A percentile compares a stretch with the other conserved stretches of the same genome.
Evolutionary conservation across 2,113 vertebrate species (phyloP).

Genomic region (Ptychochromis oligacanthus): DNA sequence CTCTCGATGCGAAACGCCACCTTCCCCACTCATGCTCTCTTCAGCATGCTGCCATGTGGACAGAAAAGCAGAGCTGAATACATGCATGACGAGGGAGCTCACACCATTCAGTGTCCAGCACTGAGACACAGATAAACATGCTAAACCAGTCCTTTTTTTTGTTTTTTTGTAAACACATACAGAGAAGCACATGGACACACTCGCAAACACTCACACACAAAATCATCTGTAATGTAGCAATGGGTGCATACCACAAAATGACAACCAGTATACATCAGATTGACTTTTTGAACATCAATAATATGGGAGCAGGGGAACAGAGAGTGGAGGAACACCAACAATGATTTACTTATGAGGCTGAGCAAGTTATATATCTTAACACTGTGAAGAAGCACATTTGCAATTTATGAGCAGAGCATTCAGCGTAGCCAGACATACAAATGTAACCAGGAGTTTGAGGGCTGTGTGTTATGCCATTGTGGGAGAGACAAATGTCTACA

Average conservation of each 20-base stretch:
- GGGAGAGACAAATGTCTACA: slow-evolving; percentile 4
- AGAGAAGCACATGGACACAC: not conserved
- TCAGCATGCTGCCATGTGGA: slow-evolving; percentile 34
- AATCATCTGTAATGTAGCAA: slow-evolving; percentile 19
- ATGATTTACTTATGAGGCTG: slow-evolving; percentile 46
- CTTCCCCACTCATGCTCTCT: not conserved
- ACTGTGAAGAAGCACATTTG: slow-evolving; percentile 31
- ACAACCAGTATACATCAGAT: not conserved
- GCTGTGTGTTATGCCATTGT: not conserved
- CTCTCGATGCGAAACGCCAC: slow-evolving; percentile 35
- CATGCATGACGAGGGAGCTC: not conserved
- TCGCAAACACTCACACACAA: not conserved
- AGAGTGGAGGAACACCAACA: not conserved
- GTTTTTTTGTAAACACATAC: no score
- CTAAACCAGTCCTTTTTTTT: slow-evolving; percentile 9
- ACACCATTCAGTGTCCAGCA: not conserved
- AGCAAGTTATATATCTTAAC: slow-evolving; percentile 34
- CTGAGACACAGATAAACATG: not conserved
- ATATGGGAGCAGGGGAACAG: not conserved
- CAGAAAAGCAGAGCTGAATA: slow-evolving; percentile 16
- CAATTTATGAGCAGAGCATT: slow-evolving; percentile 49
- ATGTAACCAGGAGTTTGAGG: slow-evolving; percentile 27
- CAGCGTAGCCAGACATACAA: slow-evolving; percentile 32
- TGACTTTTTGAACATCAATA: slow-evolving; percentile 41
- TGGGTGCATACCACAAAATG: not conserved